A percentile compares a stretch with the other conserved stretches of the same genome.
These are phyloP conservation scores for Theristicus caerulescens DNA, from an alignment of 2,113 vertebrate species.

Conservation along the genomic window DNA sequence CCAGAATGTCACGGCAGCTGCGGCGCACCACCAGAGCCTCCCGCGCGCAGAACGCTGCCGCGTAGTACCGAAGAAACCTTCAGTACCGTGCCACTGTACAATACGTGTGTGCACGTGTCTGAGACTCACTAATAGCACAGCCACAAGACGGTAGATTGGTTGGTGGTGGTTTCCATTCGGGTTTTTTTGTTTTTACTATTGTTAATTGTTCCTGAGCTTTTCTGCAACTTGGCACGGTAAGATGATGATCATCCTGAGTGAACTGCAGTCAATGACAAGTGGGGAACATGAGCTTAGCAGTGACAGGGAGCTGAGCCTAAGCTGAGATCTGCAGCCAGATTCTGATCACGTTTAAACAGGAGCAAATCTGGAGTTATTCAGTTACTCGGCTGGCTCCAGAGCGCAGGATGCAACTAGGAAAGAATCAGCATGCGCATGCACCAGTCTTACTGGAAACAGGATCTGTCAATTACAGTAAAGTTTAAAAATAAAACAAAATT, in stretches of 20 bases:
- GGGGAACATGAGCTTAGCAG: not conserved
- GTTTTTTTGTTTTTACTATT: not conserved
- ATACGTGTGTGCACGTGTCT: fast-evolving
- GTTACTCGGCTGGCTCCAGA: not conserved
- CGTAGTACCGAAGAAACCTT: not conserved
- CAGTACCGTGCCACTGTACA: too few relatives aligned
- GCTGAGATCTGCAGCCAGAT: not conserved
- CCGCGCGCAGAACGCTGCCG: not conserved
- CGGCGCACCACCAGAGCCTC: not conserved
- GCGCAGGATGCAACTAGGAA: not conserved
- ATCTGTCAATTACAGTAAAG: not conserved
- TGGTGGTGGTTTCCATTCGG: fast-evolving
- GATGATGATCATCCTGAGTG: not conserved
- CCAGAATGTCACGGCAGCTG: not conserved
- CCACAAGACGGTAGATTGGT: fast-evolving
- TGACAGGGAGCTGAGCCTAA: not conserved
- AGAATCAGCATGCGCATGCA: not conserved
- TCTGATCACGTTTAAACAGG: fast-evolving
- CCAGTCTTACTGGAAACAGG: not conserved
- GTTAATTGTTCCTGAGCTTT: not conserved
- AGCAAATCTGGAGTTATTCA: not conserved
- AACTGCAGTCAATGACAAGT: not conserved
- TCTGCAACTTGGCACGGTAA: fast-evolving
- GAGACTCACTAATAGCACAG: fast-evolving
- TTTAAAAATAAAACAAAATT: conserved; percentile 44